These are phyloP conservation scores for Drosophila paracracens DNA, from an alignment of 2,888 invertebrate species.

Conservation along the genomic window DNA sequence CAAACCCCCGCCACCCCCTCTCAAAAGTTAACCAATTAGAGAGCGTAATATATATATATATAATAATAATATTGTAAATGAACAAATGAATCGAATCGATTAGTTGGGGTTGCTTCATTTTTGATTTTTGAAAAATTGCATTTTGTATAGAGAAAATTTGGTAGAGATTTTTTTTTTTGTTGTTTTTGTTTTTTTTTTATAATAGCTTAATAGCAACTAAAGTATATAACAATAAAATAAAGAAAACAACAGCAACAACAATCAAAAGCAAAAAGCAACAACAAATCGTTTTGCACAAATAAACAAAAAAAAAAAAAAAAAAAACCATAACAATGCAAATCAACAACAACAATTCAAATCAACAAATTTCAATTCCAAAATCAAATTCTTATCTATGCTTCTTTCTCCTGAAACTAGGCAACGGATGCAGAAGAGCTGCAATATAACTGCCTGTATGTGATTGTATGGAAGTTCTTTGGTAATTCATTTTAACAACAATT, in stretches of 20 bases:
- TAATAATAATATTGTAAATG: constrained; percentile 6
- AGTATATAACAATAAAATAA: constrained; percentile 20
- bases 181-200: constrained; percentile 14
- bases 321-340: constrained; percentile 5
- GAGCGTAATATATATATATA: constrained; percentile 23
- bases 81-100: constrained; percentile 17
- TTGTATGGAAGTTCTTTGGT: constrained; percentile 89
- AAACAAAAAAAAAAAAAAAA: constrained; percentile 28
- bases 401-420: constrained; percentile 73
- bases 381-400: constrained; percentile 74
- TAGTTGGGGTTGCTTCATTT: constrained; percentile 53
- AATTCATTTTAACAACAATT: constrained; percentile 84
- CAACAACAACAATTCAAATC: constrained; percentile 34
- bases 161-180: constrained; percentile 25
- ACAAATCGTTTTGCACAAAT: constrained; percentile 35
- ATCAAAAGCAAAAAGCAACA: constrained; percentile 27
- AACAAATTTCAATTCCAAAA: constrained; percentile 36
- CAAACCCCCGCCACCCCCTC: neutral
- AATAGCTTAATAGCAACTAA: constrained; percentile 44
- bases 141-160: constrained; percentile 55
- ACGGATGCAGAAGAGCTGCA: constrained; percentile 85
- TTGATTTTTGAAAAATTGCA: constrained; percentile 51
- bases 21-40: constrained; percentile 19
- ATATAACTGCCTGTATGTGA: constrained; percentile 90
- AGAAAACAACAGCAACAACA: constrained; percentile 18